These are phyloP conservation scores for Eupithecia insigniata DNA, from an alignment of 2,888 invertebrate genomes.

Conservation along the genomic window DNA sequence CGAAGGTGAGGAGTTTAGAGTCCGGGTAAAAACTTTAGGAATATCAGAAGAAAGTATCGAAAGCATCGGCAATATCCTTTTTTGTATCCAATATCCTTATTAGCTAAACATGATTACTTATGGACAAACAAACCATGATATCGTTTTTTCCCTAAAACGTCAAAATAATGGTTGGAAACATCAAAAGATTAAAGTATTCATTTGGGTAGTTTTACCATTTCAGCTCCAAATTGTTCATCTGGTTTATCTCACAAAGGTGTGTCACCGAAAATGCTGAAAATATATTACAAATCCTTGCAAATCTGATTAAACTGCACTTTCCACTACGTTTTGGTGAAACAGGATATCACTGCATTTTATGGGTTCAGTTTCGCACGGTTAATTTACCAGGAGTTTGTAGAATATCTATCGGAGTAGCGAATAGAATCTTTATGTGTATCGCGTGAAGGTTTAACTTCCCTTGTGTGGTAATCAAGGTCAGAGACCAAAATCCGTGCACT, in stretches of 20 bases:
- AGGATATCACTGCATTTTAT: conserved; percentile 3
- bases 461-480: not conserved
- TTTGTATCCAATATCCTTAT: too few species aligned
- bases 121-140: not conserved
- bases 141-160: not conserved
- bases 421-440: not conserved
- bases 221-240: not conserved
- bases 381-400: not conserved
- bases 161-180: not conserved
- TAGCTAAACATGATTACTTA: not conserved
- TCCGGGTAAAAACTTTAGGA: too few species aligned
- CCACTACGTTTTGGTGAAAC: not conserved
- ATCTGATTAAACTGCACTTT: conserved; percentile 5
- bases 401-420: not conserved
- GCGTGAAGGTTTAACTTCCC: not conserved
- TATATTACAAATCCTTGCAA: not conserved
- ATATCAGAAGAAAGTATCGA: too few species aligned
- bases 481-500: not conserved
- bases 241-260: not conserved
- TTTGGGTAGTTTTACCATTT: not conserved
- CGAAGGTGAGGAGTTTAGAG: too few species aligned
- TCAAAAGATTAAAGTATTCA: not conserved
- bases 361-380: conserved; percentile 5
- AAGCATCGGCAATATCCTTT: too few species aligned
- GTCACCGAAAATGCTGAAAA: not conserved